Evolutionary conservation across 2,888 invertebrate genomes (phyloP), one percentile per base, ranked within the genome.

Genomic region (Melieria omissa): DNA sequence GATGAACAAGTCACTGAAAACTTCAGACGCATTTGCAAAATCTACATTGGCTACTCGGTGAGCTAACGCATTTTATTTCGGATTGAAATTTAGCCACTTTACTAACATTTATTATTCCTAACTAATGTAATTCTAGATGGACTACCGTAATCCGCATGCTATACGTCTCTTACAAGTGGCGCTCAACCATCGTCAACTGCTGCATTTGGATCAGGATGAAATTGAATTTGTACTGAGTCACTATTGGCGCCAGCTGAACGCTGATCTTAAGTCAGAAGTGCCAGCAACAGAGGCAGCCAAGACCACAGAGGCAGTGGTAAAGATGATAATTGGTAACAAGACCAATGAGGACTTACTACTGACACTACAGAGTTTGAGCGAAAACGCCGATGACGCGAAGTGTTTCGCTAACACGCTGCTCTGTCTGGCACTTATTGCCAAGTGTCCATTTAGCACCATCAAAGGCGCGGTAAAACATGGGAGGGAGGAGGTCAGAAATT

Each of bases 31-130:
- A 82, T 86, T 5, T 84, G 82, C 73, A 86, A 86, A 74, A 84
- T 86, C 63, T 87, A 83, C 72, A 84, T 87, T 63, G 84, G 84
- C 9, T 80, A 86, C 73, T 85, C 86, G 78, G 86, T 86, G 77
- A 78, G 29, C 41, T 29, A 41, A 29, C 6, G 29, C 7, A 62
- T 7, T 55, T n/a, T 16, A 16, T 55, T 55, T 7, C 6, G 42
- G 44, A 16, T 44, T 41, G 41, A 29, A 7, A 58, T n/a, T 47
- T 45, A 41, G 3, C 16, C 16, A 52, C 3, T 14, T 52, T 16
- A 41, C 29, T 14, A 46, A 29, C 14, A 45, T 14, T 58, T 52
- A 9, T 9, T 46, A 65, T 8, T 14, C 29, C 9, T 49, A 49
- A 49, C 49, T 49, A 12, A 49, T 42, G 29, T 12, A 5, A 12